phyloP scores from a whole-genome alignment of 2,888 invertebrate species.

The Drosophila nr. medialis region DNA sequence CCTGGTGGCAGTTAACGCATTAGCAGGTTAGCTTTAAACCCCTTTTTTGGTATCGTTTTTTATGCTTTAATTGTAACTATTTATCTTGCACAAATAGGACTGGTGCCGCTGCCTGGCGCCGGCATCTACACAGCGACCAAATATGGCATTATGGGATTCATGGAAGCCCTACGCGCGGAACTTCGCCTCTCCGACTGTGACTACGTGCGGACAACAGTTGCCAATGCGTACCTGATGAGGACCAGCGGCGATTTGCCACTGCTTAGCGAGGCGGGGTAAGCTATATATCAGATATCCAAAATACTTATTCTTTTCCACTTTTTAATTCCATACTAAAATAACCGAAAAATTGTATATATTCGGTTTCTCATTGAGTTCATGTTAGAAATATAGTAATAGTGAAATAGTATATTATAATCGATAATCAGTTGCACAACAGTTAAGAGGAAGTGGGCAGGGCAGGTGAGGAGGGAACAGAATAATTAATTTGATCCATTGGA shows the following conservation, averaged over 20 bases:
- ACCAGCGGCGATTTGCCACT: conserved; percentile 83
- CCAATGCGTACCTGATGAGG: conserved; percentile 85
- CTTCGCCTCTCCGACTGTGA: conserved; percentile 83
- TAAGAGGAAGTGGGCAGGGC: not conserved
- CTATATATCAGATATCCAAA: not conserved
- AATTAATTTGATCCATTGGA: not conserved
- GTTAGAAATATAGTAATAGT: not conserved
- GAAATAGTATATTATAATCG: not conserved
- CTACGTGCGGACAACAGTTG: conserved; percentile 82
- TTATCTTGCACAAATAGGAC: conserved; percentile 58
- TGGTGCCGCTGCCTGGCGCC: conserved; percentile 82
- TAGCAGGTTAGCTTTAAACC: conserved; percentile 81
- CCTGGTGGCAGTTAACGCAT: conserved; percentile 85
- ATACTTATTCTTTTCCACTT: not conserved
- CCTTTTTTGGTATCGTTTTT: too few species aligned
- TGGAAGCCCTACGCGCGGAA: conserved; percentile 83
- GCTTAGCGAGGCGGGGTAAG: conserved; percentile 83
- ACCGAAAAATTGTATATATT: too few species aligned
- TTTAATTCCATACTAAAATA: not conserved
- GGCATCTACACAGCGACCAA: conserved; percentile 85
- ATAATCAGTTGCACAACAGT: not conserved
- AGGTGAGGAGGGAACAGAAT: not conserved
- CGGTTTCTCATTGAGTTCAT: not conserved
- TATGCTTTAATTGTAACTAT: not conserved
- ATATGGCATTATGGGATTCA: conserved; percentile 85